Conservation (phyloP, 2,797 vertebrate species). For the Crenuchus spilurus region DNA sequence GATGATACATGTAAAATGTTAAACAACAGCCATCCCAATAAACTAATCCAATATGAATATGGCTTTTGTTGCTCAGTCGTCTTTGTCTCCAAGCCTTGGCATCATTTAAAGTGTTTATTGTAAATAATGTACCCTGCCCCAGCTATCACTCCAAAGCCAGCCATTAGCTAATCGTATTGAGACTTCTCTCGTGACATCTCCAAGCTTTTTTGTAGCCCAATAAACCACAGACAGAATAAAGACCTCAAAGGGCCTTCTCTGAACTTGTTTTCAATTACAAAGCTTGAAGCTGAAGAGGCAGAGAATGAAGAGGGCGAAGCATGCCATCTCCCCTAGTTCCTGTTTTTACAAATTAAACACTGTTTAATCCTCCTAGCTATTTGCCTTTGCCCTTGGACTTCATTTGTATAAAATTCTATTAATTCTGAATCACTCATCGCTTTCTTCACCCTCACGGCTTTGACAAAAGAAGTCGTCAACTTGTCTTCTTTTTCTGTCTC, state of each 20-base stretch:
- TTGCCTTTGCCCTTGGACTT: conserved; percentile 64
- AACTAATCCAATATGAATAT: too few relatives aligned
- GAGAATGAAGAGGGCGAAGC: conserved; percentile 58
- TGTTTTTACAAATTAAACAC: conserved; percentile 73
- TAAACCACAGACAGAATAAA: conserved; percentile 47
- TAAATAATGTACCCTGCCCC: conserved; percentile 43
- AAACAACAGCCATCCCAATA: too few relatives aligned
- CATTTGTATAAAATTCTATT: conserved; percentile 68
- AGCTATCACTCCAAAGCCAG: conserved; percentile 42
- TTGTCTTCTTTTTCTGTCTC: conserved; percentile 37
- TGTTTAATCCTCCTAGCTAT: conserved; percentile 68
- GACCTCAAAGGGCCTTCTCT: conserved; percentile 51
- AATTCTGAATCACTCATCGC: conserved; percentile 45
- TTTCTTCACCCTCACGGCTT: conserved; percentile 47
- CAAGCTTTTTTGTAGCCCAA: background rate
- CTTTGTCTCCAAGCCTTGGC: background rate
- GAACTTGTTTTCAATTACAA: conserved; percentile 64
- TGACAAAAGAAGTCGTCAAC: conserved; percentile 62
- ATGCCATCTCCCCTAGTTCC: conserved; percentile 52
- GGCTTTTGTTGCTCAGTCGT: too few relatives aligned
- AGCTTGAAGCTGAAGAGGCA: conserved; percentile 55
- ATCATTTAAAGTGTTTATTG: conserved; percentile 9
- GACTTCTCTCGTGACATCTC: conserved; percentile 23
- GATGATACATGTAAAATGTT: too few relatives aligned
- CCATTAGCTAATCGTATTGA: conserved; percentile 47